A percentile compares a stretch with the other conserved stretches of the same genome.
phyloP scores from a whole-genome alignment of 1,140 invertebrate genomes.

The Calosoma granatense region DNA sequence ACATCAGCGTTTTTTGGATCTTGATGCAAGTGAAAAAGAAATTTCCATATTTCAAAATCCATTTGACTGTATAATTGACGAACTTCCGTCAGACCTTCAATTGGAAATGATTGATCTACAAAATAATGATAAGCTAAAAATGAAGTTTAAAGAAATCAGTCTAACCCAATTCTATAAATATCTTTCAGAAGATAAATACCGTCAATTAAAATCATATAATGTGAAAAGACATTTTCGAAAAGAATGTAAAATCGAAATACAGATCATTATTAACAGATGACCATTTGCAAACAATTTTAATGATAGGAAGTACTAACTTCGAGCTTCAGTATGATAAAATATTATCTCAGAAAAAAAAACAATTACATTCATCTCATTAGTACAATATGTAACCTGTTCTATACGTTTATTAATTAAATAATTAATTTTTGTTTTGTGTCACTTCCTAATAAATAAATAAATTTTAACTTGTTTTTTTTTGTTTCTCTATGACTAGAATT shows the following conservation, averaged over 20 bases:
- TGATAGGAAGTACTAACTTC: too few species aligned
- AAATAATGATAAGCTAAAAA: slow-evolving; percentile 9
- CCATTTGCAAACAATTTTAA: too few species aligned
- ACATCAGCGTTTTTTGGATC: slow-evolving; percentile 1
- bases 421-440: too few species aligned
- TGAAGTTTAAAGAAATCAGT: slow-evolving; percentile 8
- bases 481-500: too few species aligned
- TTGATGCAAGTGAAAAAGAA: background rate
- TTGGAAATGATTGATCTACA: slow-evolving; percentile 11
- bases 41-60: slow-evolving; percentile 6
- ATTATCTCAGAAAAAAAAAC: too few species aligned
- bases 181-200: slow-evolving; percentile 11
- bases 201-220: slow-evolving; percentile 12
- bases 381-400: too few species aligned
- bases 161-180: slow-evolving; percentile 13
- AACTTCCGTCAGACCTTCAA: slow-evolving; percentile 11
- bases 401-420: too few species aligned
- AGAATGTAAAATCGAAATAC: slow-evolving; percentile 12
- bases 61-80: slow-evolving; percentile 11
- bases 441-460: too few species aligned
- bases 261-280: slow-evolving; percentile 13
- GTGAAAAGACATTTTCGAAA: slow-evolving; percentile 15
- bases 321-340: too few species aligned
- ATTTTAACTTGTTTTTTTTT: too few species aligned
- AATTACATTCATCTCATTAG: too few species aligned